Conservation (phyloP, 2,113 vertebrate species). For the Melanotaenia duboulayi region DNA sequence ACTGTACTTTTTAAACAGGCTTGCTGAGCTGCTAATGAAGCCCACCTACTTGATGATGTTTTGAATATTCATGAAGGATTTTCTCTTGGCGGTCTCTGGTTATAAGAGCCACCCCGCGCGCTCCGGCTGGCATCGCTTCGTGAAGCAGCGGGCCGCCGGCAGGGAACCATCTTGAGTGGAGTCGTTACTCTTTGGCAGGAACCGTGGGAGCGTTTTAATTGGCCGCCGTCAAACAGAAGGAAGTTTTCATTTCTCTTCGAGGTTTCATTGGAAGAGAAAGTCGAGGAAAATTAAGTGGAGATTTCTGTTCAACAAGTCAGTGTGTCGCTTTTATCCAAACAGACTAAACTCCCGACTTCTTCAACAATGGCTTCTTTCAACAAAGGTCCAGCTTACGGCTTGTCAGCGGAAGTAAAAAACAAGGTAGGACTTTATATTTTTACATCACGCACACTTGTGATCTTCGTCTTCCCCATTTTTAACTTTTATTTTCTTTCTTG, state of each 20-base stretch:
- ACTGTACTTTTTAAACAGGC: neutral
- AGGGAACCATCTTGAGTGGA: conserved; percentile 52
- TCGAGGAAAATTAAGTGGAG: conserved; percentile 34
- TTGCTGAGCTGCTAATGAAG: neutral
- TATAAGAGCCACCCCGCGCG: too few species aligned
- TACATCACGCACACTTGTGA: too few species aligned
- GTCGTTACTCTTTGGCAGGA: conserved; percentile 31
- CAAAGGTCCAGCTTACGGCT: conserved; percentile 81
- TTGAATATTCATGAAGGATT: conserved; percentile 16
- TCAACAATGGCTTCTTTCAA: conserved; percentile 76
- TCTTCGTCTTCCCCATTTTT: too few species aligned
- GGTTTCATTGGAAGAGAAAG: conserved; percentile 71
- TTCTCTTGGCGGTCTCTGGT: neutral
- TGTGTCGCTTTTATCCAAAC: neutral
- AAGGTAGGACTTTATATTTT: conserved; percentile 68
- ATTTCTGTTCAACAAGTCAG: conserved; percentile 9
- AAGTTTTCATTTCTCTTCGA: conserved; percentile 66
- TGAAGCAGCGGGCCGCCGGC: neutral
- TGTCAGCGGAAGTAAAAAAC: conserved; percentile 83
- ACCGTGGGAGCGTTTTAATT: conserved; percentile 73
- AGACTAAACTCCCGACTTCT: neutral
- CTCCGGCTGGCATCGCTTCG: neutral
- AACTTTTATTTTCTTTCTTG: too few species aligned
- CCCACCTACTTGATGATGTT: neutral
- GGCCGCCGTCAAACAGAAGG: conserved; percentile 70